These are phyloP conservation scores for Syrphus vitripennis DNA, from an alignment of 2,888 invertebrate genomes.

Conservation along the genomic window DNA sequence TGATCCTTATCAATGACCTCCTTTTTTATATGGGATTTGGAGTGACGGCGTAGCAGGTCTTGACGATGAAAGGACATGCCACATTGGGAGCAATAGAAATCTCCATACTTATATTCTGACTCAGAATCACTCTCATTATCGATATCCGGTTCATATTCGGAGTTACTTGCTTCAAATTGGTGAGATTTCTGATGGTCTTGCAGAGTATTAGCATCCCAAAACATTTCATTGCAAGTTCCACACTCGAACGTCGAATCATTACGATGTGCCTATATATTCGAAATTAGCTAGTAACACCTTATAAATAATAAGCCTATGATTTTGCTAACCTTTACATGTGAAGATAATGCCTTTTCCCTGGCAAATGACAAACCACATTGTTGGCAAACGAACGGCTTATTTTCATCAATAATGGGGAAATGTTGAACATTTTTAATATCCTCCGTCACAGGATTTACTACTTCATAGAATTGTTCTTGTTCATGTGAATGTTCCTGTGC, in stretches of 20 bases:
- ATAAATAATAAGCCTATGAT: not conserved
- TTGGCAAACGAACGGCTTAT: conserved; percentile 91
- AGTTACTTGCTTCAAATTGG: conserved; percentile 82
- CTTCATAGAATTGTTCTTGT: conserved; percentile 16
- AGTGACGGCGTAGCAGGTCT: conserved; percentile 88
- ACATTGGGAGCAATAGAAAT: conserved; percentile 87
- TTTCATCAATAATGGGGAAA: conserved; percentile 86
- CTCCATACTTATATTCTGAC: conserved; percentile 84
- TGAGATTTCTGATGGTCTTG: conserved; percentile 85
- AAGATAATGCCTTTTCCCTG: conserved; percentile 90
- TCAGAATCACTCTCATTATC: conserved; percentile 81
- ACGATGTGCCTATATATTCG: conserved; percentile 86
- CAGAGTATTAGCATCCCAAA: conserved; percentile 86
- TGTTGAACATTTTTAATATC: conserved; percentile 61
- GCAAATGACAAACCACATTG: conserved; percentile 90
- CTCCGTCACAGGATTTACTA: conserved; percentile 38
- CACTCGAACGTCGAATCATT: conserved; percentile 92
- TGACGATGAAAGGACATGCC: conserved; percentile 90
- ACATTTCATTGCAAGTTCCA: conserved; percentile 90
- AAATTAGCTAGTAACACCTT: no score
- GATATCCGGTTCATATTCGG: conserved; percentile 80
- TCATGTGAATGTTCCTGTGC: not conserved
- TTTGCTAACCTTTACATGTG: conserved; percentile 85
- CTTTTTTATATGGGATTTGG: conserved; percentile 81
- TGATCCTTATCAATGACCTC: conserved; percentile 77